phyloP scores from a whole-genome alignment of 2,797 vertebrate species.

The Thripadectes ignobilis region DNA sequence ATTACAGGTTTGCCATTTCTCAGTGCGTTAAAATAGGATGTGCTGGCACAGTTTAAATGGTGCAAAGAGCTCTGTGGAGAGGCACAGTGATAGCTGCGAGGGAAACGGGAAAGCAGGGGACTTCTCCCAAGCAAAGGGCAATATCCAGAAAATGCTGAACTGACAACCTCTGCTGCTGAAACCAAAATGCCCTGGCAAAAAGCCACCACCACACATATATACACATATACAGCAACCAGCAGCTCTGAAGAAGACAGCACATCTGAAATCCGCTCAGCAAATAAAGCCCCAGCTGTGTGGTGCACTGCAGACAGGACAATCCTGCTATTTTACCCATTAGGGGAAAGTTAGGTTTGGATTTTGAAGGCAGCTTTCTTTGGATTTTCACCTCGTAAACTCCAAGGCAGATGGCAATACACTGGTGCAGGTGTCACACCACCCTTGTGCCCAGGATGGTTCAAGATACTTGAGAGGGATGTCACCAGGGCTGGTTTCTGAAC shows the following conservation, averaged over 20 bases:
- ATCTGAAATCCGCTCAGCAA: background rate
- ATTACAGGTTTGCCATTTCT: background rate
- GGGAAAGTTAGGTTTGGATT: background rate
- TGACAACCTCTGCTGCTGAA: background rate
- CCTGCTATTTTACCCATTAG: background rate
- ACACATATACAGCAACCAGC: background rate
- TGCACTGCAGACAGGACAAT: background rate
- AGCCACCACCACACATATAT: background rate
- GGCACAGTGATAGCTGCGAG: background rate
- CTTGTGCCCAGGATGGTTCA: background rate
- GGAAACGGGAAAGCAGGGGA: background rate
- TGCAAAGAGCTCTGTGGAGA: background rate
- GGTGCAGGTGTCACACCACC: background rate
- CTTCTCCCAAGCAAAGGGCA: conserved; percentile 14
- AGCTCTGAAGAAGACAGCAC: background rate
- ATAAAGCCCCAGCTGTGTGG: background rate
- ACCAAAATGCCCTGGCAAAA: background rate
- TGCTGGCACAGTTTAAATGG: conserved; percentile 1
- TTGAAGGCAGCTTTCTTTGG: background rate
- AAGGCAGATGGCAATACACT: background rate
- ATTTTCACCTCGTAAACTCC: background rate
- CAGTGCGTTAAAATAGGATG: conserved; percentile 13
- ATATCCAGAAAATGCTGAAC: background rate
- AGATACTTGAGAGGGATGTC: background rate
- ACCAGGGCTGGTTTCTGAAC: background rate